Base-by-base conservation (phyloP, 2,888 invertebrate species). In the Dioctria linearis region DNA sequence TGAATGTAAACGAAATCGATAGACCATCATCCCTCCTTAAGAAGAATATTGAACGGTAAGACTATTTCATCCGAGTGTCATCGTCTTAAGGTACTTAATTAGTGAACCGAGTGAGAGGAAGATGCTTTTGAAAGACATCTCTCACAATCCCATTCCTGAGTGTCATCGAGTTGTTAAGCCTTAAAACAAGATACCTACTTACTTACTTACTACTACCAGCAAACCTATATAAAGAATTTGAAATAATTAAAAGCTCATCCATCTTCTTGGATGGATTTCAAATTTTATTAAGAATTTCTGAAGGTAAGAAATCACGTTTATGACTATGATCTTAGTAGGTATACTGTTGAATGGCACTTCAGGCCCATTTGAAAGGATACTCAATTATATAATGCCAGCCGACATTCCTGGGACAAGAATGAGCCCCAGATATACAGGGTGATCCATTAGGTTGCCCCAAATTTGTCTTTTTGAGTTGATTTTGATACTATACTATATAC, bases 61-160 rank as follows among this genome's bases (percentile, higher is more conserved):
- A 59, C 59, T 75, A 57, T 59, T 59, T 42, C 57, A 59, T 51
- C 39, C 51, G 69, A 75, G 73, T 75, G 73, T 59, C 73, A 75
- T 75, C 59, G 59, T 75, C 73, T 75, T 75, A 59, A 75, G 59
- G 43, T 43, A 59, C 73, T 75, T 59, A 75, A 75, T 75, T 75
- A 75, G 73, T 75, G 59, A 13, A 25, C 59, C n/a, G 25, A 43
- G 0, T 57, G n/a, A 57, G 42, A 59, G 43, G 73, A 75, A 75
- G 73, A 57, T 54, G 51, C 69, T 69, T 69, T 69, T 51, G 51
- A 69, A 67, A 51, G 49, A 3, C 69, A 4, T 37, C 69, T 37
- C 39, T 69, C 69, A 25, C 25, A 69, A 69, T 69, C 51, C 69
- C 49, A 49, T 69, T 9, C 51, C 51, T 39, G 51, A 51, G 51